Evolutionary conservation across 2,888 invertebrate species (phyloP), one percentile per base, ranked within the genome.

Genomic region (Alviniconcha strummeri): DNA sequence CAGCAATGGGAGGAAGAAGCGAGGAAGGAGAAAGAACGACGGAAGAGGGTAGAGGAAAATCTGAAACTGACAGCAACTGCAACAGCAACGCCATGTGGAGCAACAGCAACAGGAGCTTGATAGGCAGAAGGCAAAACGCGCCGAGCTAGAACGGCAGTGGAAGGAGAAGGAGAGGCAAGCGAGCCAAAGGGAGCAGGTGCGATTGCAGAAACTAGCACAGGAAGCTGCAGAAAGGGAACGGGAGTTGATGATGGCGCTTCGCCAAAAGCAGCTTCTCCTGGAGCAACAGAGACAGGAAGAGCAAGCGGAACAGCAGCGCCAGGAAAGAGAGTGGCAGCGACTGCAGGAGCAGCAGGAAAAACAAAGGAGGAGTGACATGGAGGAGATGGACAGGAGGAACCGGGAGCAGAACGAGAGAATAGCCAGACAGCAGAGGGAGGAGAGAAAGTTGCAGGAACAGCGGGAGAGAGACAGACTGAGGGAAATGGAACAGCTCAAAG

Each of bases 401-500:
- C 11, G 55, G 56, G 69, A 77, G 55, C 9, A 15, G 75, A 82
- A 13, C 54, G 56, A 56, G 55, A 55, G 11, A 54, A 36, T 36
- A 3, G 36, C 36, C 36, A 36, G 36, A 36, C 36, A 36, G 36
- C 36, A 36, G 36, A 36, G 36, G 36, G 36, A 52, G 71, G n/a
- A 56, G 13, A 67, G 9, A 54, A 55, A 56, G 52, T 67, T 56
- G n/a, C 17, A 77, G 8, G 82, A 77, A 17, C 13, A 67, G 11
- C n/a, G 52, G 52, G 15, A 15, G 19, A 17, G 56, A 36, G 69
- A 77, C 13, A 54, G 67, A 36, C 54, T 15, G n/a, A 52, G 75
- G 15, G 82, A 82, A 77, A 82, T 82, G 82, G 60, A 69, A 15
- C 52, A 19, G 1, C 15, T 87, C 36, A 88, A 87, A 85, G 83